Evolutionary conservation across 2,113 vertebrate genomes (phyloP).

Genomic region (Myotis yumanensis): DNA sequence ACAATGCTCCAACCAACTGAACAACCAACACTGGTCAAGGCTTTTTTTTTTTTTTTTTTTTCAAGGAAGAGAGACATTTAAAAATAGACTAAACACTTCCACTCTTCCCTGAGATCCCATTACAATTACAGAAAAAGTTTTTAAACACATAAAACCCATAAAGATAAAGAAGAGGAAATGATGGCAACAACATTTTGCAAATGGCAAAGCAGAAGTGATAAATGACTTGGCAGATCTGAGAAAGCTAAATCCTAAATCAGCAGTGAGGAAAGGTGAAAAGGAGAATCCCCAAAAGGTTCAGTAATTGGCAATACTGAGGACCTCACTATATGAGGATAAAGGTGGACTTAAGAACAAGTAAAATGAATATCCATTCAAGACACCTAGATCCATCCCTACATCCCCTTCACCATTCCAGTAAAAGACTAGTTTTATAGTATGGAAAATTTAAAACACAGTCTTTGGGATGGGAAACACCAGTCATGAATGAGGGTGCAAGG

Average conservation of each 20-base stretch:
- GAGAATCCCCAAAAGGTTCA: conserved; percentile 13
- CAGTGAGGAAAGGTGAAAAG: conserved; percentile 14
- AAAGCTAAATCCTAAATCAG: conserved; percentile 18
- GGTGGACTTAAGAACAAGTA: neutral
- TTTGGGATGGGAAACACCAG: neutral
- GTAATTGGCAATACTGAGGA: neutral
- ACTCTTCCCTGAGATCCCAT: neutral
- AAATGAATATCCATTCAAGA: conserved; percentile 2
- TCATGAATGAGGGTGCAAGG: neutral
- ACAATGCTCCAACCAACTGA: neutral
- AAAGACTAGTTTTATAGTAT: conserved; percentile 1
- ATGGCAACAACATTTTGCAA: conserved; percentile 34
- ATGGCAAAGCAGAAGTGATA: conserved; percentile 11
- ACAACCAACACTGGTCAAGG: neutral
- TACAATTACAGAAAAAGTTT: neutral
- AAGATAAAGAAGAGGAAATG: neutral
- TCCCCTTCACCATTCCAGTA: neutral
- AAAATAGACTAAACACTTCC: neutral
- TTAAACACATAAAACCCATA: neutral
- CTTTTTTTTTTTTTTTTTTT: neutral
- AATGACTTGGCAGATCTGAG: neutral
- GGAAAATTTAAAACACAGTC: neutral
- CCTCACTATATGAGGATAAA: neutral
- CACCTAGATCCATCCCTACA: neutral
- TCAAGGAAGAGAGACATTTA: neutral